Evolutionary conservation across 2,888 invertebrate species (phyloP).

Genomic region (Auanema freiburgensis): DNA sequence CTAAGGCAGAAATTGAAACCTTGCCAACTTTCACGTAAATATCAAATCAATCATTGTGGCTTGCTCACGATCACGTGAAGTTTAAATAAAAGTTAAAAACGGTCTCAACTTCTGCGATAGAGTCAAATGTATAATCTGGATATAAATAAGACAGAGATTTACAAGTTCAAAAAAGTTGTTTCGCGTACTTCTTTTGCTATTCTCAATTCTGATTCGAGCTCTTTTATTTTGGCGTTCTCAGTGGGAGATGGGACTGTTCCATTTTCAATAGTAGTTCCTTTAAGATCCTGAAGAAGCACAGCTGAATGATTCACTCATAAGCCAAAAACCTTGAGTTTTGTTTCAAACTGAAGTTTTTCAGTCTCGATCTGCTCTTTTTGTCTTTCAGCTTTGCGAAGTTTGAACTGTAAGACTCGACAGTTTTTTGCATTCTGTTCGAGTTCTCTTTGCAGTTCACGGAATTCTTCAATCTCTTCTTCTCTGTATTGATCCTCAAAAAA

Average conservation of each 20-base stretch:
- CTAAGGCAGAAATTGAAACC: neutral
- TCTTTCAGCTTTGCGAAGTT: conserved; percentile 91
- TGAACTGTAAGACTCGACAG: conserved; percentile 95
- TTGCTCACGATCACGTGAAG: too few species aligned
- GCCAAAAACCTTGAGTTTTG: conserved; percentile 29
- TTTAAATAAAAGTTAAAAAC: too few species aligned
- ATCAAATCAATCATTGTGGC: too few species aligned
- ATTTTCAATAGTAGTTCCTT: conserved; percentile 33
- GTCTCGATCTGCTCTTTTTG: conserved; percentile 74
- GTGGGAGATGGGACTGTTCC: conserved; percentile 24
- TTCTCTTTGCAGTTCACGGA: conserved; percentile 88
- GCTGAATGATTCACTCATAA: neutral
- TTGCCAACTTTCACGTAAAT: too few species aligned
- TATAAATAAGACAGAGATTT: too few species aligned
- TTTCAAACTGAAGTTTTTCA: conserved; percentile 70
- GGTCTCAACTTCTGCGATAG: too few species aligned
- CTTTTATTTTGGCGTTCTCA: conserved; percentile 72
- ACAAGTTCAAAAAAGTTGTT: too few species aligned
- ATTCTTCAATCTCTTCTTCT: conserved; percentile 95
- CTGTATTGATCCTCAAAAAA: conserved; percentile 69
- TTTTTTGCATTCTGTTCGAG: conserved; percentile 95
- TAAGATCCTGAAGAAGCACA: conserved; percentile 26
- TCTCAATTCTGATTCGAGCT: conserved; percentile 82
- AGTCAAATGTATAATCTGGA: too few species aligned
- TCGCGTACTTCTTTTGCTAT: conserved; percentile 73